Percentiles rank a stretch among this genome's conserved stretches.
phyloP scores from a whole-genome alignment of 2,113 vertebrate genomes.

The Centropus bengalensis region DNA sequence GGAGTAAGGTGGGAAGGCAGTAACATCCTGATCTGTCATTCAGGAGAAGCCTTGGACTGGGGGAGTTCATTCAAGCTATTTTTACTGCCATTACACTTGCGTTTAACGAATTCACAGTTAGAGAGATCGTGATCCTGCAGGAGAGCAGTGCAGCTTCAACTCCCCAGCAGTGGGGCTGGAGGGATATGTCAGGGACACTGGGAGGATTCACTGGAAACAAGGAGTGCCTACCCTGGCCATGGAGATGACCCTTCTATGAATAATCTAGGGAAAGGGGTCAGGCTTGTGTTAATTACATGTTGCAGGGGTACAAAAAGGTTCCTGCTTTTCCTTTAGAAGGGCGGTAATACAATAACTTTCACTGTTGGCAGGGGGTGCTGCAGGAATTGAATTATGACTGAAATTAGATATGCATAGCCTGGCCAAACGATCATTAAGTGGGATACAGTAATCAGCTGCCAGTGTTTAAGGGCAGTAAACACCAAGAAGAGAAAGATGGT shows the following conservation, averaged over 20 bases:
- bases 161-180: background rate
- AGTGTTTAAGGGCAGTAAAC: slow-evolving; percentile 62
- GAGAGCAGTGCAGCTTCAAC: background rate
- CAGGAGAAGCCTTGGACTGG: background rate
- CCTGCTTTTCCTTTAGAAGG: background rate
- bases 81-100: background rate
- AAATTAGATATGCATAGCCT: slow-evolving; percentile 60
- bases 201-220: background rate
- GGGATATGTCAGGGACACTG: background rate
- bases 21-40: background rate
- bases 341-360: slow-evolving; percentile 40
- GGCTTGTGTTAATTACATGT: background rate
- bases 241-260: background rate
- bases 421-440: slow-evolving; percentile 66
- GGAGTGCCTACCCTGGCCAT: background rate
- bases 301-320: background rate
- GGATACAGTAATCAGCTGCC: slow-evolving; percentile 54
- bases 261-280: background rate
- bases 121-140: background rate
- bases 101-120: background rate
- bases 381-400: slow-evolving; percentile 57
- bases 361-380: slow-evolving; percentile 60
- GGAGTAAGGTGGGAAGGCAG: background rate
- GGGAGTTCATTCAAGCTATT: background rate
- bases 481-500: slow-evolving; percentile 33